phyloP scores from a whole-genome alignment of 2,888 invertebrate genomes.

The Drosophila multiciliata region DNA sequence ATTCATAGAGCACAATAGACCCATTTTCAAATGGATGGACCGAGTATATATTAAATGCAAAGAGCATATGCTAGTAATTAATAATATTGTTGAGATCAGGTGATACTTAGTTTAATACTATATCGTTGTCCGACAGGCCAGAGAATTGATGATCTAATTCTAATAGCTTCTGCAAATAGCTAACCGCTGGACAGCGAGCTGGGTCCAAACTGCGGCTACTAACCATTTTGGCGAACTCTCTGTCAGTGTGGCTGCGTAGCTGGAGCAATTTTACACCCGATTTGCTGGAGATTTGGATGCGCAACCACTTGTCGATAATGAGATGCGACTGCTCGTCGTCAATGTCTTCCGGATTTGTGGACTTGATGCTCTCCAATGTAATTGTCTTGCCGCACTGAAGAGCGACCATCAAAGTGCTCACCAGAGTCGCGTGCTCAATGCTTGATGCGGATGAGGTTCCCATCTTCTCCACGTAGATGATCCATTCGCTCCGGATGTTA shows the following conservation, averaged over 20 bases:
- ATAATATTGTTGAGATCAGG: neutral
- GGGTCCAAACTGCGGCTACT: slow-evolving; percentile 5
- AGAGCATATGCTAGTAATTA: neutral
- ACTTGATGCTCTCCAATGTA: slow-evolving; percentile 42
- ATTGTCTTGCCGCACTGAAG: slow-evolving; percentile 86
- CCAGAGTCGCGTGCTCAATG: slow-evolving; percentile 91
- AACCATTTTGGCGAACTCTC: slow-evolving; percentile 30
- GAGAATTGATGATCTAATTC: slow-evolving; percentile 10
- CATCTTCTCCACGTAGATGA: slow-evolving; percentile 94
- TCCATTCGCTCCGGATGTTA: slow-evolving; percentile 90
- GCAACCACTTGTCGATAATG: slow-evolving; percentile 38
- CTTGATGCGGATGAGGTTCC: slow-evolving; percentile 88
- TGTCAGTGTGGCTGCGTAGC: slow-evolving; percentile 81
- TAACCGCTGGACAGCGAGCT: slow-evolving; percentile 9
- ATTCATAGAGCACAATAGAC: neutral
- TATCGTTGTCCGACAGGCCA: slow-evolving; percentile 27
- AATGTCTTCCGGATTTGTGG: slow-evolving; percentile 51
- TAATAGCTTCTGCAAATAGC: slow-evolving; percentile 12
- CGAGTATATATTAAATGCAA: neutral
- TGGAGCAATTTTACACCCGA: slow-evolving; percentile 19
- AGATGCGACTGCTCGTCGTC: slow-evolving; percentile 4
- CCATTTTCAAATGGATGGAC: neutral
- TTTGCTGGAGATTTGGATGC: slow-evolving; percentile 18
- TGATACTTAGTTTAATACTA: slow-evolving; percentile 2
- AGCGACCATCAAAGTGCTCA: slow-evolving; percentile 92